Evolutionary conservation across 2,797 vertebrate genomes (phyloP).

Genomic region (Falco berigora): DNA sequence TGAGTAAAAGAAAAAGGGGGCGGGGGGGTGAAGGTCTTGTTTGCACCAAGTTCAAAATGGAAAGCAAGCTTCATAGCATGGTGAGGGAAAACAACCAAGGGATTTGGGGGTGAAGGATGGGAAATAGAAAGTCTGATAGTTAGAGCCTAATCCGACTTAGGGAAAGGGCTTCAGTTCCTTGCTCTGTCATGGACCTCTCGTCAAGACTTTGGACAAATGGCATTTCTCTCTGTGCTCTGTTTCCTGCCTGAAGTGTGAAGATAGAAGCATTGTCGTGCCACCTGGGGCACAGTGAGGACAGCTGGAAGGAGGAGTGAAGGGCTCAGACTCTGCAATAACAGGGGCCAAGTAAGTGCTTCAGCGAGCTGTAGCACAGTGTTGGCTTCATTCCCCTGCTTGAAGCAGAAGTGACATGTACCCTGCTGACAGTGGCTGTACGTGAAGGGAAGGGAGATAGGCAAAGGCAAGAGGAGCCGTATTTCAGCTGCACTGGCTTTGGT

Average conservation of each 20-base stretch:
- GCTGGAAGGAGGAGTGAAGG: conserved; percentile 58
- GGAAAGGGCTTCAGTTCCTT: conserved; percentile 29
- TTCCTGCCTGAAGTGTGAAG: conserved; percentile 62
- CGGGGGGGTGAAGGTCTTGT: background rate
- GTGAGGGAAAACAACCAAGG: background rate
- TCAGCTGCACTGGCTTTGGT: background rate
- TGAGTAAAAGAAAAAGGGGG: background rate
- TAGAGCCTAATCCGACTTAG: conserved; percentile 30
- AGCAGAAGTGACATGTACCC: conserved; percentile 46
- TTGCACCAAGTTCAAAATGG: background rate
- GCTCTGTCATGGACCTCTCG: conserved; percentile 24
- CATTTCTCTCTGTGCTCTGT: conserved; percentile 54
- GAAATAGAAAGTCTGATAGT: conserved; percentile 25
- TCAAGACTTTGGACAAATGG: conserved; percentile 48
- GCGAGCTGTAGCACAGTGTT: conserved; percentile 52
- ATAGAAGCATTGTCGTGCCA: conserved; percentile 45
- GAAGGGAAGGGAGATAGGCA: background rate
- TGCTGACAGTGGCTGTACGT: conserved; percentile 24
- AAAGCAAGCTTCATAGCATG: background rate
- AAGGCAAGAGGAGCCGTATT: background rate
- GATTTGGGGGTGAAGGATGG: conserved; percentile 2
- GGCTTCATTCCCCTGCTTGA: conserved; percentile 33
- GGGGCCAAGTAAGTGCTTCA: conserved; percentile 57
- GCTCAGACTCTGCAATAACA: conserved; percentile 47
- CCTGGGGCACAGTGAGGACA: conserved; percentile 57